phyloP scores from a whole-genome alignment of 2,888 invertebrate genomes.

The Tachina lurida region DNA sequence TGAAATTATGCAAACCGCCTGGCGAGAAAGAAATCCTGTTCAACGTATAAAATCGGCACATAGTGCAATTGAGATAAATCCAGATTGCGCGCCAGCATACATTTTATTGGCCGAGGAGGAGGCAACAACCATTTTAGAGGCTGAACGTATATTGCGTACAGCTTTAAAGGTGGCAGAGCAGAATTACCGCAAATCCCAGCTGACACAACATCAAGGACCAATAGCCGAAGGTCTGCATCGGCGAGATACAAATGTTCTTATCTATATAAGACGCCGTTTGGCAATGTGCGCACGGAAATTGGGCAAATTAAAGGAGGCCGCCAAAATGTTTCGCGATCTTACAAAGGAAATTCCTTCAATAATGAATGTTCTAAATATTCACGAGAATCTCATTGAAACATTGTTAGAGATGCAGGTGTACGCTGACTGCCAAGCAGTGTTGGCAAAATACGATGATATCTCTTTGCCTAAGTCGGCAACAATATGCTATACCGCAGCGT shows the following conservation, averaged over 20 bases:
- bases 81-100: constrained; percentile 97
- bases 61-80: constrained; percentile 92
- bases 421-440: constrained; percentile 96
- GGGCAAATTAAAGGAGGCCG: constrained; percentile 96
- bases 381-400: constrained; percentile 98
- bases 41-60: constrained; percentile 96
- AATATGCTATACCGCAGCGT: constrained; percentile 96
- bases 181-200: constrained; percentile 91
- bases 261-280: constrained; percentile 95
- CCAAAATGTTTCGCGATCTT: constrained; percentile 97
- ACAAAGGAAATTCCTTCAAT: constrained; percentile 98
- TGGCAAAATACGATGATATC: constrained; percentile 96
- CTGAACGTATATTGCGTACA: constrained; percentile 91
- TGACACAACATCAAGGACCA: constrained; percentile 89
- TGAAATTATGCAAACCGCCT: constrained; percentile 97
- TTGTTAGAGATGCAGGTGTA: constrained; percentile 97
- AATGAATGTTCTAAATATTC: constrained; percentile 95
- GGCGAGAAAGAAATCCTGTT: constrained; percentile 96
- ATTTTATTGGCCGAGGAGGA: constrained; percentile 98
- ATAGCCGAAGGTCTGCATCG: constrained; percentile 90
- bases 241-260: constrained; percentile 95
- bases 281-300: constrained; percentile 99
- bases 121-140: constrained; percentile 94
- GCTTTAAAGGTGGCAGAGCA: constrained; percentile 93
- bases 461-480: constrained; percentile 97